phyloP scores from a whole-genome alignment of 1,140 invertebrate genomes.

The Heliconius eleuchia region DNA sequence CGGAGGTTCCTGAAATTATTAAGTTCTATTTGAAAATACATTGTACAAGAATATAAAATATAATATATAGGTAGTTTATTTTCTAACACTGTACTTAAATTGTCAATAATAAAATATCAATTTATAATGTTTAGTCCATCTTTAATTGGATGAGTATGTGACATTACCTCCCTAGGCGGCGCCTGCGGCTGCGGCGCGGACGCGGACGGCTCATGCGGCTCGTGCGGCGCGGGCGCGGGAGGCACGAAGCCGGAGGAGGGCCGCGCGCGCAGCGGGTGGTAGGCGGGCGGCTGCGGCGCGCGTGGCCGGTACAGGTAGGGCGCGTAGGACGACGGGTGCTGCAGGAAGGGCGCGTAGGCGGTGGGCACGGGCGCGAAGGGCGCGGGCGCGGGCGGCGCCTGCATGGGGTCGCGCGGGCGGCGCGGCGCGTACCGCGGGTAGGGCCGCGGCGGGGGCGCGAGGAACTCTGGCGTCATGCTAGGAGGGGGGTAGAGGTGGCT shows the following conservation, averaged over 20 bases:
- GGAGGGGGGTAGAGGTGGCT: conserved; percentile 70
- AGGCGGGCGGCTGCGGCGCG: conserved; percentile 55
- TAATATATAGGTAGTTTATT: too few relatives aligned
- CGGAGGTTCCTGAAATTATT: conserved; percentile 62
- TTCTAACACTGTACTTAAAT: too few relatives aligned
- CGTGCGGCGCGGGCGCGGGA: conserved; percentile 61
- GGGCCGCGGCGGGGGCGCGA: conserved; percentile 74
- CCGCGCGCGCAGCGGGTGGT: conserved; percentile 57
- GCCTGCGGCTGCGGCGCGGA: conserved; percentile 56
- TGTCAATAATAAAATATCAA: too few relatives aligned
- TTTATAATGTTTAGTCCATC: too few relatives aligned
- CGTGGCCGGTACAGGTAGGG: conserved; percentile 60
- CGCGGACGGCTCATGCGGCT: conserved; percentile 60
- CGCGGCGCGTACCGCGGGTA: conserved; percentile 71
- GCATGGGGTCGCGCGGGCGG: conserved; percentile 55
- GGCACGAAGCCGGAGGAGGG: conserved; percentile 68
- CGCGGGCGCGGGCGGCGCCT: conserved; percentile 45
- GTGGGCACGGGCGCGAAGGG: conserved; percentile 63
- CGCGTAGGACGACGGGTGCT: conserved; percentile 58
- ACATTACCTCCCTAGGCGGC: conserved; percentile 62
- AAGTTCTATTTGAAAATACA: too few relatives aligned
- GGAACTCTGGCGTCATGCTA: conserved; percentile 77
- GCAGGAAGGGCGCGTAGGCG: conserved; percentile 64
- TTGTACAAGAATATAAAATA: too few relatives aligned
- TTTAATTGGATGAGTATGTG: too few relatives aligned